A percentile compares a stretch with the other conserved stretches of the same genome.
Conservation (phyloP, 2,113 vertebrate species). For the Hipposideros armiger region DNA sequence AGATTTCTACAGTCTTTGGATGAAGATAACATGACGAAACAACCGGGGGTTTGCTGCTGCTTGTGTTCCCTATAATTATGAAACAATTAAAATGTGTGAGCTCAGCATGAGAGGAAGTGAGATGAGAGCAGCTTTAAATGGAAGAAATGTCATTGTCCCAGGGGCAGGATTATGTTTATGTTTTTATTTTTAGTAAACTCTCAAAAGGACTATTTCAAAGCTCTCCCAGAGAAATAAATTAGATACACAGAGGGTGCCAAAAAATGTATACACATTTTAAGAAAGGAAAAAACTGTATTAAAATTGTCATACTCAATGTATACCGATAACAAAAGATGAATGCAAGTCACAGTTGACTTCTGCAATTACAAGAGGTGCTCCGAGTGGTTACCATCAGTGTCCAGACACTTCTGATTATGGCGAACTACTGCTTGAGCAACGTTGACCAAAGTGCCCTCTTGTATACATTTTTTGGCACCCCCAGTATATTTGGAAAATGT, state of each 20-base stretch:
- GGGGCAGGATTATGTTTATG: not conserved
- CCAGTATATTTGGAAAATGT: not conserved
- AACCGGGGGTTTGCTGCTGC: conserved; percentile 93
- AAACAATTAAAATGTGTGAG: conserved; percentile 69
- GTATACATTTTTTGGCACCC: too few species aligned
- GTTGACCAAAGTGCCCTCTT: too few species aligned
- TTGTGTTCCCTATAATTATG: conserved; percentile 57
- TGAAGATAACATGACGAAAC: conserved; percentile 98
- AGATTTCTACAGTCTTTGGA: conserved; percentile 96
- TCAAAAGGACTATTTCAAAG: conserved; percentile 26
- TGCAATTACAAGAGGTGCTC: too few species aligned
- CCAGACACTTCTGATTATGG: too few species aligned
- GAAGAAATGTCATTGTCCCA: conserved; percentile 29
- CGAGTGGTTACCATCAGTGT: too few species aligned
- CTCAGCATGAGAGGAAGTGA: conserved; percentile 12
- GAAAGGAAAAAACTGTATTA: too few species aligned
- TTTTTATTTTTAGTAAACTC: conserved; percentile 45
- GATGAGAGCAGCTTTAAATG: conserved; percentile 23
- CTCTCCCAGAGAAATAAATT: conserved; percentile 22
- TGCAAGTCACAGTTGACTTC: too few species aligned
- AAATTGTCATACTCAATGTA: too few species aligned
- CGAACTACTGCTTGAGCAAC: too few species aligned
- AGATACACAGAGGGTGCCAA: not conserved
- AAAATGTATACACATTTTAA: too few species aligned
- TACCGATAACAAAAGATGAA: too few species aligned